Conservation (phyloP, 2,797 vertebrate species). For the Liasis olivaceus region DNA sequence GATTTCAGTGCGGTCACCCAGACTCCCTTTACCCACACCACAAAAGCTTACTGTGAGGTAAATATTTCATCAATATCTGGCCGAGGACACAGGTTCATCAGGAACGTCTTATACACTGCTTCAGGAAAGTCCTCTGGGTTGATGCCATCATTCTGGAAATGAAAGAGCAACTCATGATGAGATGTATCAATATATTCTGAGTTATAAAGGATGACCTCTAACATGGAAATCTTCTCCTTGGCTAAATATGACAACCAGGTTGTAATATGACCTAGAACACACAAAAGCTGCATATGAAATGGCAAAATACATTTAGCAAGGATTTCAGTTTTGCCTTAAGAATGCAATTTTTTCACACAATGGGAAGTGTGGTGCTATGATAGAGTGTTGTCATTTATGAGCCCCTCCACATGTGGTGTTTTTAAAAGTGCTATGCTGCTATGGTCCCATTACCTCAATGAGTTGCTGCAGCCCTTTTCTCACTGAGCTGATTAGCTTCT, state of each 20-base stretch:
- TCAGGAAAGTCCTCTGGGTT: slow-evolving; percentile 94
- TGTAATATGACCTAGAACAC: not conserved
- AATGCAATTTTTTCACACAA: not conserved
- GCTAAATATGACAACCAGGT: not conserved
- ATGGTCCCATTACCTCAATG: not conserved
- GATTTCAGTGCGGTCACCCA: not conserved
- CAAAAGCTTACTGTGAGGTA: slow-evolving; percentile 87
- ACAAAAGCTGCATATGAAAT: not conserved
- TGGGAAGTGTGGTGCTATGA: not conserved
- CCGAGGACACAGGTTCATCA: slow-evolving; percentile 89
- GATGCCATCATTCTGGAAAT: slow-evolving; percentile 86
- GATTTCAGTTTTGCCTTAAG: not conserved
- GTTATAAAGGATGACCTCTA: not conserved
- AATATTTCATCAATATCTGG: slow-evolving; percentile 97
- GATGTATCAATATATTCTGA: not conserved
- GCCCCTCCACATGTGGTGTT: not conserved
- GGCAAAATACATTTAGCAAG: not conserved
- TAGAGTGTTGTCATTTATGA: not conserved
- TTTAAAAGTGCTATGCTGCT: not conserved
- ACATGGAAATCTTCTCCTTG: not conserved
- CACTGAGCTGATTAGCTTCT: not conserved
- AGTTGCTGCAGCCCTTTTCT: not conserved
- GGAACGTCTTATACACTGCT: slow-evolving; percentile 86
- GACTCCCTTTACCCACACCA: rapidly evolving
- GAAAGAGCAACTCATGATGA: not conserved